phyloP scores from a whole-genome alignment of 2,888 invertebrate genomes.

The Osmoderma eremita region DNA sequence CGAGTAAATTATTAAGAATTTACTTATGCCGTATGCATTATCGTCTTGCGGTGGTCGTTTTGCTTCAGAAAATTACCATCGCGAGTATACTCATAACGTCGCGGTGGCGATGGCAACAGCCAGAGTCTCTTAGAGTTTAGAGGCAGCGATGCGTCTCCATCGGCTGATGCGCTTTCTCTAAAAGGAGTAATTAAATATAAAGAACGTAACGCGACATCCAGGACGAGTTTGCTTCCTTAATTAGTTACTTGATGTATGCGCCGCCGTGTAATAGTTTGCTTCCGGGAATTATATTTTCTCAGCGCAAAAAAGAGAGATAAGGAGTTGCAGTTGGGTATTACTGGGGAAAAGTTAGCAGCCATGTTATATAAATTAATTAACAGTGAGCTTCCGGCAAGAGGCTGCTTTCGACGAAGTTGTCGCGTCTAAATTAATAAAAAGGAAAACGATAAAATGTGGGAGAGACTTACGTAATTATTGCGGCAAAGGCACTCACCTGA shows the following conservation, averaged over 20 bases:
- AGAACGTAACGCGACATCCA: constrained; percentile 18
- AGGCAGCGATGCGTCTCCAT: background rate
- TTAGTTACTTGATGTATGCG: constrained; percentile 23
- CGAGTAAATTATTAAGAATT: constrained; percentile 37
- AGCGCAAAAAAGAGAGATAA: background rate
- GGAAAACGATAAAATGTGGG: background rate
- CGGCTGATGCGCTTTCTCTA: constrained; percentile 3
- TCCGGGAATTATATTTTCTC: constrained; percentile 3
- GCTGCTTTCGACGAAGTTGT: too few relatives aligned
- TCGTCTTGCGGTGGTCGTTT: constrained; percentile 34
- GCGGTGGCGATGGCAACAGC: background rate
- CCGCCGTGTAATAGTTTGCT: constrained; percentile 10
- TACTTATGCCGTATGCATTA: constrained; percentile 35
- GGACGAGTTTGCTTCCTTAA: constrained; percentile 23
- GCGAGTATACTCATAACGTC: constrained; percentile 18
- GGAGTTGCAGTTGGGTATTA: background rate
- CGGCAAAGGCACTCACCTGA: constrained; percentile 6
- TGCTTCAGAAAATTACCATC: constrained; percentile 30
- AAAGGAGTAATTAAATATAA: constrained; percentile 25
- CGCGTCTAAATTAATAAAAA: too few relatives aligned
- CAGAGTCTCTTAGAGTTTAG: too few relatives aligned
- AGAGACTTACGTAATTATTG: background rate
- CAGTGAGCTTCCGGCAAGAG: too few relatives aligned
- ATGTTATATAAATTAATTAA: too few relatives aligned
- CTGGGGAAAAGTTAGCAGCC: too few relatives aligned